A percentile compares a stretch with the other conserved stretches of the same genome.
Evolutionary conservation across 53 echinoderm and acorn worm genomes (phyloP).

Genomic region (Apostichopus leukothele): DNA sequence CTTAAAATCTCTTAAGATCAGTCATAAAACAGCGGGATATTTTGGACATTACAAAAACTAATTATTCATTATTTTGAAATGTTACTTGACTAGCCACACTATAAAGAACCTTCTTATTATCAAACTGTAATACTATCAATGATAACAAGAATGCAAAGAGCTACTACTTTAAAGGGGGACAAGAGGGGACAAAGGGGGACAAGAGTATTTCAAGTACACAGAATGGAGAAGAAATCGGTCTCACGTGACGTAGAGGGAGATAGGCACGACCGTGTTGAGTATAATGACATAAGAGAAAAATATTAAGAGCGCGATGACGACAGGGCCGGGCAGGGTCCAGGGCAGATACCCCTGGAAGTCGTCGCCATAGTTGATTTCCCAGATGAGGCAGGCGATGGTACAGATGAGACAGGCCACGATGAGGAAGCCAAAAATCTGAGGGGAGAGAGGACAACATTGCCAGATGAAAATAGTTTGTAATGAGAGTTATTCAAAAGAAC

Average conservation of each 20-base stretch:
- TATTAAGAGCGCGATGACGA: conserved; percentile 71
- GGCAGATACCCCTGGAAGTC: conserved; percentile 75
- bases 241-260: conserved; percentile 97
- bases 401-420: conserved; percentile 77
- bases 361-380: conserved; percentile 76
- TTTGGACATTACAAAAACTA: no score
- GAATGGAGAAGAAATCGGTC: conserved; percentile 32
- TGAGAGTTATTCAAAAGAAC: no score
- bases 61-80: no score
- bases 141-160: no score
- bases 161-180: neutral
- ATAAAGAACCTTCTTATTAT: no score
- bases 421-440: conserved; percentile 86
- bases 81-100: no score
- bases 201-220: neutral
- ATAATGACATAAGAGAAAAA: conserved; percentile 95
- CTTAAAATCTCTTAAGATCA: no score
- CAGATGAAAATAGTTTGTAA: no score
- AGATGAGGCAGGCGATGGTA: conserved; percentile 77
- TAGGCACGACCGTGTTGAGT: conserved; percentile 92
- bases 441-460: neutral
- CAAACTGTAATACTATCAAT: no score
- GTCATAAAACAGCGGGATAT: no score
- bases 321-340: conserved; percentile 62
- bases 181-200: neutral